Percentiles rank a stretch among this genome's conserved stretches.
These are phyloP conservation scores for Phenganax subtilis DNA, from an alignment of 92 coral and sea anemone genomes.

Conservation along the genomic window DNA sequence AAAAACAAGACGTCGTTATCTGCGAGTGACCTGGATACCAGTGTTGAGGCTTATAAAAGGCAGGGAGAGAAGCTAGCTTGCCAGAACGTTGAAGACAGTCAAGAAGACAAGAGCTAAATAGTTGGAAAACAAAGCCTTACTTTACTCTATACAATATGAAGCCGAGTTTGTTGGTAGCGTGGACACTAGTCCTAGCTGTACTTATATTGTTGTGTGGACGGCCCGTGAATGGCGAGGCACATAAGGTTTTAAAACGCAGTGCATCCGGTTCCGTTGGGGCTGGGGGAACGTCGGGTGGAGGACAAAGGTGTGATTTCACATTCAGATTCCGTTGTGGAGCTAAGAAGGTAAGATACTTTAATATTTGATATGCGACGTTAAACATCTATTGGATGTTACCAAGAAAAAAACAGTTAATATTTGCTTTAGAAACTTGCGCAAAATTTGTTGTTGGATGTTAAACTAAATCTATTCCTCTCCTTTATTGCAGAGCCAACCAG, in stretches of 20 bases:
- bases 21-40: not conserved
- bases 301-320: not conserved
- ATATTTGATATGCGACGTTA: too few species aligned
- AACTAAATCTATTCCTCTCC: not conserved
- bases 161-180: conserved; percentile 3
- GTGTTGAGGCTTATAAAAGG: conserved; percentile 7
- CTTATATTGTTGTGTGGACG: not conserved
- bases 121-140: not conserved
- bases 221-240: not conserved
- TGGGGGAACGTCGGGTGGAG: not conserved
- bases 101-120: not conserved
- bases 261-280: not conserved
- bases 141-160: not conserved
- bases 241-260: not conserved
- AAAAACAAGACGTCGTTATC: not conserved
- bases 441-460: not conserved
- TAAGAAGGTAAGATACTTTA: not conserved
- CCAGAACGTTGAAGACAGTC: not conserved
- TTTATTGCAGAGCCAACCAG: not conserved
- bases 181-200: not conserved
- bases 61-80: not conserved
- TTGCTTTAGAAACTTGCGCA: not conserved
- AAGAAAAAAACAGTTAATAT: too few species aligned
- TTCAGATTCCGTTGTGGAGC: not conserved
- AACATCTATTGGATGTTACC: too few species aligned